phyloP scores from a whole-genome alignment of 2,888 invertebrate genomes.

The Linyphia triangularis region DNA sequence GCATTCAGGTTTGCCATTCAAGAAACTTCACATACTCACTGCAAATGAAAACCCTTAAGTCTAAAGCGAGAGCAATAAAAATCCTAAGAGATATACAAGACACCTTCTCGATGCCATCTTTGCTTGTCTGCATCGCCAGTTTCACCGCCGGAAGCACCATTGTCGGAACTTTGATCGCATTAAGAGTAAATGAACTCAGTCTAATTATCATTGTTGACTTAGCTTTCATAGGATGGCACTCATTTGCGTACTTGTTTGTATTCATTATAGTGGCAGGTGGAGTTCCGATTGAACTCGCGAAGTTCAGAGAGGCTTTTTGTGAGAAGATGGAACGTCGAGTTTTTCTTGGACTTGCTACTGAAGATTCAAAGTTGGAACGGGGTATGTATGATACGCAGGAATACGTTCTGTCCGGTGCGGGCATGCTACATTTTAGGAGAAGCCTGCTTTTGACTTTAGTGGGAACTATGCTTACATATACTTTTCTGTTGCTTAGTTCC shows the following conservation, averaged over 20 bases:
- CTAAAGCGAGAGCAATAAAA: background rate
- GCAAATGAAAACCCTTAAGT: background rate
- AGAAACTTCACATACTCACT: background rate
- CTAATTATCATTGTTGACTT: background rate
- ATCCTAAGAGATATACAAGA: background rate
- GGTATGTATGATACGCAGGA: background rate
- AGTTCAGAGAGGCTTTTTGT: slow-evolving; percentile 7
- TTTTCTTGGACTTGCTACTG: background rate
- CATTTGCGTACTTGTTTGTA: background rate
- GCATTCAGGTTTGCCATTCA: background rate
- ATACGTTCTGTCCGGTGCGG: background rate
- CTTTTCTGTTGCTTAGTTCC: too few relatives aligned
- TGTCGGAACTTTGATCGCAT: background rate
- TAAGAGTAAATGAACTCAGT: background rate
- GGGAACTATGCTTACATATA: background rate
- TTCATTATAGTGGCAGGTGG: background rate
- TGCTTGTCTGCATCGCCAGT: background rate
- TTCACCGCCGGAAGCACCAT: background rate
- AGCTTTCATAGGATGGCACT: background rate
- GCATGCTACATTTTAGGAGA: background rate
- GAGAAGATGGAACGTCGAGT: background rate
- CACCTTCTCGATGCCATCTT: background rate
- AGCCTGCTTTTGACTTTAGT: background rate
- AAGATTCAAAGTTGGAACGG: background rate
- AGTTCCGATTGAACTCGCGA: background rate